Percentiles rank a stretch among this genome's conserved stretches.
Conservation (phyloP, 2,113 vertebrate genomes). For the Budorcas taxicolor region DNA sequence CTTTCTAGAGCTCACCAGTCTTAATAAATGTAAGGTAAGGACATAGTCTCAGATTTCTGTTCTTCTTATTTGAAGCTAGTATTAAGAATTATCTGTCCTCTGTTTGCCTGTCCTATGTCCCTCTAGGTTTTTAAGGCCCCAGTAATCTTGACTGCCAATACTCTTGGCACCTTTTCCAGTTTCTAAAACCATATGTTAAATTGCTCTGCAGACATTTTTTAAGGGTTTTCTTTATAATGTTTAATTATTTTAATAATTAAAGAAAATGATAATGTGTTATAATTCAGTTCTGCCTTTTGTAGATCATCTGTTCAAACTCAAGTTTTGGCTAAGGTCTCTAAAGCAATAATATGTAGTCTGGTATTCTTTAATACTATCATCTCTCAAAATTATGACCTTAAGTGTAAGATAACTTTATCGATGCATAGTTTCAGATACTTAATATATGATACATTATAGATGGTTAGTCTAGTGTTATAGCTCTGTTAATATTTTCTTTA, state of each 20-base stretch:
- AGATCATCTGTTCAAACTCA: not conserved
- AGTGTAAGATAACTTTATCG: not conserved
- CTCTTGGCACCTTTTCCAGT: not conserved
- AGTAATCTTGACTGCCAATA: not conserved
- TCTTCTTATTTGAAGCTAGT: not conserved
- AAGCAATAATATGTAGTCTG: not conserved
- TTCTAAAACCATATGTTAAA: not conserved
- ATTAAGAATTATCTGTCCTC: not conserved
- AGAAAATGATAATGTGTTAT: not conserved
- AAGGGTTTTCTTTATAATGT: not conserved
- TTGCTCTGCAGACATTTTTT: not conserved
- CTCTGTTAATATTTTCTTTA: not conserved
- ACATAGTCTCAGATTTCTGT: not conserved
- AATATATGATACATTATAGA: not conserved
- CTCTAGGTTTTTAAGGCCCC: not conserved
- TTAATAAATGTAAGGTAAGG: not conserved
- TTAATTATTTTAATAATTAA: not conserved
- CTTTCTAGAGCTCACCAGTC: not conserved
- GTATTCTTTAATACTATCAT: not conserved
- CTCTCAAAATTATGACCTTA: not conserved
- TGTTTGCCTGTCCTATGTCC: not conserved
- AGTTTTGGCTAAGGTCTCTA: not conserved
- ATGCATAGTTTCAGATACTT: not conserved
- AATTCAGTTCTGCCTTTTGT: not conserved
- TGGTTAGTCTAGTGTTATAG: not conserved